Percentiles rank a stretch among this genome's conserved stretches.
These are phyloP conservation scores for Numenius phaeopus DNA, from an alignment of 2,797 vertebrate genomes.

Conservation along the genomic window DNA sequence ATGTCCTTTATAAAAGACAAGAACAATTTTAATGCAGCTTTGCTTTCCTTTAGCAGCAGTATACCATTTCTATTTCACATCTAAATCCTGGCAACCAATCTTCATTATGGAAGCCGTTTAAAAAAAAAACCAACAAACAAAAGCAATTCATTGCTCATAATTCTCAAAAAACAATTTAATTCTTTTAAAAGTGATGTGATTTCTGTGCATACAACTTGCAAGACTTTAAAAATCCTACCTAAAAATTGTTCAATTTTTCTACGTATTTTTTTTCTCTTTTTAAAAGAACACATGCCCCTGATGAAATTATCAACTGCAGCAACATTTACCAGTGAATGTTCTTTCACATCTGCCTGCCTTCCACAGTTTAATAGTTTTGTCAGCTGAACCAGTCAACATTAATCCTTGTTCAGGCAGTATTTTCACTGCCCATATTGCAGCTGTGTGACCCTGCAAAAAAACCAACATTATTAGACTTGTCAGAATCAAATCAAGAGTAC, in stretches of 20 bases:
- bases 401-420: constrained; percentile 96
- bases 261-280: background rate
- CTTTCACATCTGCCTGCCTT: constrained; percentile 95
- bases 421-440: constrained; percentile 94
- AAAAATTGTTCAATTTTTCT: background rate
- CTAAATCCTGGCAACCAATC: background rate
- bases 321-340: constrained; percentile 87
- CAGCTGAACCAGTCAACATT: constrained; percentile 97
- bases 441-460: constrained; percentile 89
- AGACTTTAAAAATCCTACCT: background rate
- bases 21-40: background rate
- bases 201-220: background rate
- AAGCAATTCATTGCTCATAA: background rate
- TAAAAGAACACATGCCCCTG: background rate
- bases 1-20: constrained; percentile 84
- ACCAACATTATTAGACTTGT: background rate
- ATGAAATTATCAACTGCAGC: background rate
- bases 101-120: background rate
- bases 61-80: background rate
- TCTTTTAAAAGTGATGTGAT: background rate
- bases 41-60: background rate
- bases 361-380: constrained; percentile 97
- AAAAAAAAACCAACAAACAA: background rate
- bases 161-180: background rate
- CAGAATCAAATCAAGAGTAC: background rate